phyloP scores from a whole-genome alignment of 2,113 vertebrate genomes.

The Prunella fulvescens region DNA sequence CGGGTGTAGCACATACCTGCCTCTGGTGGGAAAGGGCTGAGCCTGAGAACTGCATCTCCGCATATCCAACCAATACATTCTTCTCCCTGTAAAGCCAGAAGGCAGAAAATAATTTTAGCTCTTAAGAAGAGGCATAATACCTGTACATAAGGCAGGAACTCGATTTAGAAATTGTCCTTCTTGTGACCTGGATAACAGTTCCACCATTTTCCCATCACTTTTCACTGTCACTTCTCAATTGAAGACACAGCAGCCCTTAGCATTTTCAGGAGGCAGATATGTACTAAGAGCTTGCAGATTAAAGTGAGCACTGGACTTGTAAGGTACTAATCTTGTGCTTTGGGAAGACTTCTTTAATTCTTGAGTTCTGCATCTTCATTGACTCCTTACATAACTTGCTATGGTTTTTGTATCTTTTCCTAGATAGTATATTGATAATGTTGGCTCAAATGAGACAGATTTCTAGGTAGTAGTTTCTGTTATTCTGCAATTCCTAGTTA shows the following conservation, averaged over 20 bases:
- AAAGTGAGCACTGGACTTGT: neutral
- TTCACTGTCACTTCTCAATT: neutral
- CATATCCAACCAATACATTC: neutral
- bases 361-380: neutral
- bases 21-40: neutral
- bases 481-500: neutral
- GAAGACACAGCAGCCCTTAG: neutral
- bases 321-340: neutral
- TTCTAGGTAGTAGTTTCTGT: neutral
- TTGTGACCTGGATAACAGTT: neutral
- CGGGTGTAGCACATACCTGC: constrained; percentile 47
- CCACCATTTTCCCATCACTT: neutral
- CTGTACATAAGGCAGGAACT: neutral
- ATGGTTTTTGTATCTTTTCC: neutral
- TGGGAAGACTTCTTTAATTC: neutral
- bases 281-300: neutral
- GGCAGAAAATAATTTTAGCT: neutral
- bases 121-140: neutral
- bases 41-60: neutral
- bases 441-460: neutral
- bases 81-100: neutral
- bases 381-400: neutral
- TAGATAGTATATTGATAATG: neutral
- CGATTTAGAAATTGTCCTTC: neutral
- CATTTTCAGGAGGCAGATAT: neutral